phyloP scores from a whole-genome alignment of 2,888 invertebrate species.

The Nomada hirtipes region DNA sequence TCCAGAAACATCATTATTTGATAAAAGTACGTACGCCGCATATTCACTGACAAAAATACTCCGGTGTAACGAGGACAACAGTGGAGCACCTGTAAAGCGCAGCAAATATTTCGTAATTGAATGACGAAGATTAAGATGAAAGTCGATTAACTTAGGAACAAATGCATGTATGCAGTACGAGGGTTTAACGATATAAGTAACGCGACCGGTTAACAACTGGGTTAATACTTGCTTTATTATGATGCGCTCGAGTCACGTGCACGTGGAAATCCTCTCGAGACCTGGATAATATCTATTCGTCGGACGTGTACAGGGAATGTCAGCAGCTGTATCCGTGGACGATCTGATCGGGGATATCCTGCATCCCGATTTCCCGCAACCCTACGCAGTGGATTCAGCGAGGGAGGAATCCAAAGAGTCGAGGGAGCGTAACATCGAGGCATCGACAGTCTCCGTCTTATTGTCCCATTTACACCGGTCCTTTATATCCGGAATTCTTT shows the following conservation, averaged over 20 bases:
- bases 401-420: constrained; percentile 41
- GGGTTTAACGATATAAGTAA: constrained; percentile 7
- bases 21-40: too few species aligned
- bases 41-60: too few species aligned
- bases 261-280: constrained; percentile 49
- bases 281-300: constrained; percentile 53
- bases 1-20: too few species aligned
- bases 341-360: constrained; percentile 66
- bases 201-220: constrained; percentile 37
- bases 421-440: constrained; percentile 35
- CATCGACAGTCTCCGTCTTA: constrained; percentile 43
- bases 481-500: constrained; percentile 36
- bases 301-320: constrained; percentile 58
- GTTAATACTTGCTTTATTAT: constrained; percentile 47
- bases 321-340: constrained; percentile 55
- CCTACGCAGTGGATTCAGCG: constrained; percentile 38
- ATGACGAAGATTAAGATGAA: background rate
- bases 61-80: too few species aligned
- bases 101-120: background rate
- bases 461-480: constrained; percentile 67
- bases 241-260: constrained; percentile 42
- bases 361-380: constrained; percentile 60
- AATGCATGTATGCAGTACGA: background rate
- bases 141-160: background rate
- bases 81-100: too few species aligned